Percentiles rank a stretch among this genome's conserved stretches.
Evolutionary conservation across 2,797 vertebrate species (phyloP).

Genomic region (Lagodon rhomboides): DNA sequence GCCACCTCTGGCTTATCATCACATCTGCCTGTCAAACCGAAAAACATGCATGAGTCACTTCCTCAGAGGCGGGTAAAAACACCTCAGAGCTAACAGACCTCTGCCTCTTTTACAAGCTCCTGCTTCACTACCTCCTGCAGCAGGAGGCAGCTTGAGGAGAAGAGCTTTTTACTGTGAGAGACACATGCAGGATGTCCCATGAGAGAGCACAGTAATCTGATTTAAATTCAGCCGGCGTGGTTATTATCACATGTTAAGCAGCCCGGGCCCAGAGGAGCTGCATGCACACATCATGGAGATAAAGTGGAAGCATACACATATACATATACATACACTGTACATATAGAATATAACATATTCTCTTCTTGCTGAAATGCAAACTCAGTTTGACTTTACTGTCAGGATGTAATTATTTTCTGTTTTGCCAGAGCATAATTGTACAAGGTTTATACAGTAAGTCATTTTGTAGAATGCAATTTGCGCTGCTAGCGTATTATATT

Average conservation of each 20-base stretch:
- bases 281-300: slow-evolving; percentile 34
- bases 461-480: neutral
- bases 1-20: slow-evolving; percentile 29
- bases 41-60: slow-evolving; percentile 38
- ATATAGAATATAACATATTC: neutral
- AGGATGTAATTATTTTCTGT: neutral
- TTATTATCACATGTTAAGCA: slow-evolving; percentile 73
- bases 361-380: neutral
- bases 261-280: slow-evolving; percentile 44
- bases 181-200: slow-evolving; percentile 56
- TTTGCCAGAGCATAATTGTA: too few species aligned
- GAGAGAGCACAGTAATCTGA: slow-evolving; percentile 65
- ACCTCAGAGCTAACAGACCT: slow-evolving; percentile 29
- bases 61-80: slow-evolving; percentile 30
- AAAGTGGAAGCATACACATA: neutral
- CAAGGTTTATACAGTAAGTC: too few species aligned
- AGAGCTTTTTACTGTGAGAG: slow-evolving; percentile 64
- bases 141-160: slow-evolving; percentile 49
- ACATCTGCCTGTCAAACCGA: slow-evolving; percentile 42
- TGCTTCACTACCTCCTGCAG: slow-evolving; percentile 36
- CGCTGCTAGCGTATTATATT: neutral
- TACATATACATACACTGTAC: neutral
- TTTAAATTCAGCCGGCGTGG: slow-evolving; percentile 73
- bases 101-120: slow-evolving; percentile 34
- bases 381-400: neutral